phyloP scores from a whole-genome alignment of 2,113 vertebrate species.

The Heterochromis multidens region DNA sequence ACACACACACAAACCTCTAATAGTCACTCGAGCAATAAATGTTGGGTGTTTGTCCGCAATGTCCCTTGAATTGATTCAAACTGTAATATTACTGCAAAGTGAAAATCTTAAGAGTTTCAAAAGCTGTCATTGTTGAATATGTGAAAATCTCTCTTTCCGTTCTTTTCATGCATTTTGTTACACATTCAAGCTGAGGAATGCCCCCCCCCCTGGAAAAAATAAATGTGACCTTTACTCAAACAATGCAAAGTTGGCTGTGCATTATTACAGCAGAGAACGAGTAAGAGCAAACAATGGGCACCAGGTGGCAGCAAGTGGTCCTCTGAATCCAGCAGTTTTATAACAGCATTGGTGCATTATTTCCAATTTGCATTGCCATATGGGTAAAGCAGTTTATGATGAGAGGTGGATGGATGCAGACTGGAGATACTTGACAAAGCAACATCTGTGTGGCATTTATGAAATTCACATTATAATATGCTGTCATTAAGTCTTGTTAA shows the following conservation, averaged over 20 bases:
- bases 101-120: conserved; percentile 5
- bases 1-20: conserved; percentile 1
- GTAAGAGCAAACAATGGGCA: not conserved
- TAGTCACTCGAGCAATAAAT: not conserved
- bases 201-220: conserved; percentile 57
- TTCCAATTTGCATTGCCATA: not conserved
- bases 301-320: conserved; percentile 53
- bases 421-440: not conserved
- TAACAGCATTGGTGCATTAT: not conserved
- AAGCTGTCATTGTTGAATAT: conserved; percentile 39
- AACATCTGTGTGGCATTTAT: not conserved
- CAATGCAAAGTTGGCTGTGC: not conserved
- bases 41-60: conserved; percentile 16
- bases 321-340: not conserved
- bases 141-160: conserved; percentile 41
- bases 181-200: conserved; percentile 23
- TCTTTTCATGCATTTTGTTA: conserved; percentile 63
- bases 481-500: not conserved
- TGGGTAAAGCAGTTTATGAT: not conserved
- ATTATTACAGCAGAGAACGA: not conserved
- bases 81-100: conserved; percentile 14
- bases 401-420: not conserved
- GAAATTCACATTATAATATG: not conserved
- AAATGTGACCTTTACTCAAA: conserved; percentile 65
- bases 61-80: not conserved